A percentile compares a stretch with the other conserved stretches of the same genome.
Conservation (phyloP, 2,888 invertebrate species). For the Acronicta alni region DNA sequence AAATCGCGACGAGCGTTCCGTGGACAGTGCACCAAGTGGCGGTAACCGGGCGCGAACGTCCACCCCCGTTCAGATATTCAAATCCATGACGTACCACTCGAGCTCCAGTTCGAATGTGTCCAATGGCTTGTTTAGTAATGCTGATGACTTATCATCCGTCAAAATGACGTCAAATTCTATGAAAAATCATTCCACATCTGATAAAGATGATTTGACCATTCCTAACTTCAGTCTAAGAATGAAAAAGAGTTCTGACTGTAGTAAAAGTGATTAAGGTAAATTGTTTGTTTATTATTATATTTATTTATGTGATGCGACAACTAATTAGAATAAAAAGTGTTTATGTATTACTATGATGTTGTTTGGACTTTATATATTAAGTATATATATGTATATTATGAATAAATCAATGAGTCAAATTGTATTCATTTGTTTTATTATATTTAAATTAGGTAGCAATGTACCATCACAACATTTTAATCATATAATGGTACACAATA, state of each 20-base stretch:
- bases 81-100: slow-evolving; percentile 80
- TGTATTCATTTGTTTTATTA: slow-evolving; percentile 15
- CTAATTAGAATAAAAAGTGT: slow-evolving; percentile 37
- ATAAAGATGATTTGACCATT: slow-evolving; percentile 85
- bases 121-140: slow-evolving; percentile 85
- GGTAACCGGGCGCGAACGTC: slow-evolving; percentile 87
- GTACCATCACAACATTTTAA: slow-evolving; percentile 19
- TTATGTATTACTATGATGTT: slow-evolving; percentile 39
- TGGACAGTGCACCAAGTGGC: slow-evolving; percentile 68
- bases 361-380: slow-evolving; percentile 44
- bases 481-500: slow-evolving; percentile 30
- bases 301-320: slow-evolving; percentile 47
- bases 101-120: slow-evolving; percentile 85
- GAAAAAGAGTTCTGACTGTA: slow-evolving; percentile 76
- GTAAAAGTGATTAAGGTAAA: slow-evolving; percentile 77
- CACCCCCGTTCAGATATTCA: slow-evolving; percentile 88
- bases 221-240: slow-evolving; percentile 83
- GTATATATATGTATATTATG: slow-evolving; percentile 62
- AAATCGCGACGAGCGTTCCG: slow-evolving; percentile 65
- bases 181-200: slow-evolving; percentile 83
- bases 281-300: slow-evolving; percentile 46
- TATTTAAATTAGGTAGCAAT: slow-evolving; percentile 29
- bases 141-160: slow-evolving; percentile 89
- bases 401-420: slow-evolving; percentile 63
- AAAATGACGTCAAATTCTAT: slow-evolving; percentile 83